Evolutionary conservation across 2,113 vertebrate species (phyloP).

Genomic region (Xenopus borealis): DNA sequence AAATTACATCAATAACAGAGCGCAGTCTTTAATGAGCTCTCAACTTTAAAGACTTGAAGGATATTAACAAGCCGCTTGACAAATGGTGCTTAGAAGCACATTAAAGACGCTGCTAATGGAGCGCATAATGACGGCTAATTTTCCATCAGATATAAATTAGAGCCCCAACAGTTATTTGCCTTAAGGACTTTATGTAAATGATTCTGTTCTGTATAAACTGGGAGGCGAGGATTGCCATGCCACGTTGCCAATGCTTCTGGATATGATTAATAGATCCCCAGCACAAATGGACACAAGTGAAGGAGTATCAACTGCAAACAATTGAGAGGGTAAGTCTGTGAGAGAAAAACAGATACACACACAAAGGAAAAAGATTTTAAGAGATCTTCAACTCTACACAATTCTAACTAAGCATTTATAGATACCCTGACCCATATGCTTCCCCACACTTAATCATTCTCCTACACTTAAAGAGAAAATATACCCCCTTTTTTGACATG

Average conservation of each 20-base stretch:
- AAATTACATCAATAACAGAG: conserved; percentile 94
- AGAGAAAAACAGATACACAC: background rate
- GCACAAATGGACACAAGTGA: conserved; percentile 76
- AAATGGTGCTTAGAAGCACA: conserved; percentile 99
- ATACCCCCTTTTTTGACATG: too few species aligned
- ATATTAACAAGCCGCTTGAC: conserved; percentile 99
- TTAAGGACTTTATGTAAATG: conserved; percentile 99
- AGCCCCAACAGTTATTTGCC: conserved; percentile 99
- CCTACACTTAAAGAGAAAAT: too few species aligned
- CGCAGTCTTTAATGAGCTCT: conserved; percentile 99
- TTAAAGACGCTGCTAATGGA: conserved; percentile 99
- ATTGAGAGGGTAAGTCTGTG: background rate
- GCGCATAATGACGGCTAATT: conserved; percentile 99
- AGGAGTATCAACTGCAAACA: conserved; percentile 70
- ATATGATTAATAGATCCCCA: conserved; percentile 82
- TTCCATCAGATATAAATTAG: conserved; percentile 99
- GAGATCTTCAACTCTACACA: background rate
- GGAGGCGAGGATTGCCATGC: conserved; percentile 70
- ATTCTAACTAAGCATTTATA: too few species aligned
- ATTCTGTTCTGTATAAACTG: conserved; percentile 97
- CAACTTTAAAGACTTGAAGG: conserved; percentile 99
- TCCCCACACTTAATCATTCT: too few species aligned
- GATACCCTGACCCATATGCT: too few species aligned
- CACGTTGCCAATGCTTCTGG: conserved; percentile 78
- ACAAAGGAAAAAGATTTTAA: background rate